phyloP scores from a whole-genome alignment of 2,888 invertebrate genomes.

The Athetis lepigone region DNA sequence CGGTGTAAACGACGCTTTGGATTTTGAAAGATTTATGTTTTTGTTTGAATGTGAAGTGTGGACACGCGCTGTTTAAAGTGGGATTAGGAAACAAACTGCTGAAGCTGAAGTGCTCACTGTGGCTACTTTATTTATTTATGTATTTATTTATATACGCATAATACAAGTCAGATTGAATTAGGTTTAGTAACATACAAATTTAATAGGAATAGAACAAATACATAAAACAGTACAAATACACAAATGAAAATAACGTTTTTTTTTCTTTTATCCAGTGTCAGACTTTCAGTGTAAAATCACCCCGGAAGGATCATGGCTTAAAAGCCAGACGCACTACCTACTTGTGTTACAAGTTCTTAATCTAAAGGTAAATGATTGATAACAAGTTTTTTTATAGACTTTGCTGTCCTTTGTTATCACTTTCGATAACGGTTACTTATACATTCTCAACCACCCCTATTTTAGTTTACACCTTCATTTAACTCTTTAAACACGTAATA shows the following conservation, averaged over 20 bases:
- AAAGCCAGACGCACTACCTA: no score
- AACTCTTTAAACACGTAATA: constrained; percentile 52
- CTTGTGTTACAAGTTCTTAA: neutral
- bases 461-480: constrained; percentile 48
- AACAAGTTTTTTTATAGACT: neutral
- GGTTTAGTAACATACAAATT: no score
- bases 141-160: no score
- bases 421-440: constrained; percentile 21
- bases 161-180: no score
- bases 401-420: neutral
- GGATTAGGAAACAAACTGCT: neutral
- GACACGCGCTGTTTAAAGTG: constrained; percentile 22
- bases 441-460: constrained; percentile 34
- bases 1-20: constrained; percentile 26
- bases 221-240: no score
- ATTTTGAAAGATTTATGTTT: constrained; percentile 41
- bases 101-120: no score
- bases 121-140: neutral
- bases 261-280: no score
- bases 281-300: no score
- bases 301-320: no score
- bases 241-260: no score
- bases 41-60: constrained; percentile 24
- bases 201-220: no score
- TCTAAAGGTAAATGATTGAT: neutral